These are phyloP conservation scores for Paralvinella palmiformis DNA, from an alignment of 1,140 invertebrate species.

Conservation along the genomic window DNA sequence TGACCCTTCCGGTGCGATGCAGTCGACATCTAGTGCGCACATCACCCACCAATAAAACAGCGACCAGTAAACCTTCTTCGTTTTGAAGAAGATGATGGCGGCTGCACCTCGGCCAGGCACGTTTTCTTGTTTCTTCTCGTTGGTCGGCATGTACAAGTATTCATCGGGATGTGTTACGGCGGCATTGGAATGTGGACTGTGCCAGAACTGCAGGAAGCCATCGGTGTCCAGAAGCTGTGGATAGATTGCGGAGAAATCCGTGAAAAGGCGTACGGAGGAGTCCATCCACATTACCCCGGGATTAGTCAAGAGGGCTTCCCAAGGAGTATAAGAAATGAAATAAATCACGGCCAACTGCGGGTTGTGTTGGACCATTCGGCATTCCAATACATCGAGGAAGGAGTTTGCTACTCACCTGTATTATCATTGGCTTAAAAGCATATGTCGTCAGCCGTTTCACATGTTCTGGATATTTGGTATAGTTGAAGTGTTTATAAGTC, in stretches of 20 bases:
- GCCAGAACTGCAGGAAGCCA: background rate
- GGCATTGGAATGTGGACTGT: background rate
- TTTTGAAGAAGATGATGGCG: conserved; percentile 7
- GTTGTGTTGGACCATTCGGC: too few species aligned
- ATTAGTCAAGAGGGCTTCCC: too few species aligned
- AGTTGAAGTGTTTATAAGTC: too few species aligned
- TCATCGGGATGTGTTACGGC: background rate
- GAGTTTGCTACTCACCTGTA: too few species aligned
- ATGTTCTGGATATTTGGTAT: too few species aligned
- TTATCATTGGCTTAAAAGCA: too few species aligned
- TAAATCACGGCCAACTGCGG: too few species aligned
- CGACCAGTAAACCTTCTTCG: conserved; percentile 20
- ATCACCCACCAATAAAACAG: conserved; percentile 17
- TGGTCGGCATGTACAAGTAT: background rate
- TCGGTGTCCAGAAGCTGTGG: background rate
- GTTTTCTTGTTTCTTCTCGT: too few species aligned
- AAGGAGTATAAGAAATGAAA: too few species aligned
- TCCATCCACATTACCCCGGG: conserved; percentile 3
- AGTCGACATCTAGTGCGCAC: conserved; percentile 19
- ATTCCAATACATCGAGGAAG: too few species aligned
- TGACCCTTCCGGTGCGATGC: conserved; percentile 14
- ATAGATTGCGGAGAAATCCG: background rate
- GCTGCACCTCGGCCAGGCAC: too few species aligned
- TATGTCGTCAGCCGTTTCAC: too few species aligned
- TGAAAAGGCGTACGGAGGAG: background rate